Base-by-base conservation (phyloP, 2,888 invertebrate genomes). In the Magallana nippona region DNA sequence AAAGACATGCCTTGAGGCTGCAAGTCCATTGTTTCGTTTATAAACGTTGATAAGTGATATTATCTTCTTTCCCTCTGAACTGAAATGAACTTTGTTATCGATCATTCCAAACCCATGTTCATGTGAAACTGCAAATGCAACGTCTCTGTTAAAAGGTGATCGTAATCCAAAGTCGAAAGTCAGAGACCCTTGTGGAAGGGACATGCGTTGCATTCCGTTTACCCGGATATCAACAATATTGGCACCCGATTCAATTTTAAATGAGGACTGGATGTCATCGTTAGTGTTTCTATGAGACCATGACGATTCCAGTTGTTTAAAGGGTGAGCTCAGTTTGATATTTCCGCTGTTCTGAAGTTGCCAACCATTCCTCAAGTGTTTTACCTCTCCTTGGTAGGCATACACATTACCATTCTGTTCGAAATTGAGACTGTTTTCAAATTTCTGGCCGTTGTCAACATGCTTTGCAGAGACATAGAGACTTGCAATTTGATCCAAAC, bases 241-340 rank as follows among this genome's bases (percentile, higher is more conserved):
- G n/a, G 85, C 87, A 10, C 84, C 88, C 84, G 88, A 88, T 8
- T 86, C 85, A 2, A 87, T 84, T 32, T 87, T 87, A 0, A 89
- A 27, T 15, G 82, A 77, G 2, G 90, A 84, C 55, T 81, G 84
- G 32, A 91, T 84, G 78, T 88, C 85, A 22, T 82, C 84, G 0
- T 79, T 78, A 10, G 88, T 85, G 81, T 87, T 88, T 11, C 81
- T 83, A 83, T 91, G 91, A 77, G 87, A 79, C 92, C 92, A 92
- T 8, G 58, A 87, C 11, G 88, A 83, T 55, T 78, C 82, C 11
- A 90, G 55, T 10, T 79, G 83, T n/a, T 87, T 85, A 58, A 84
- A 79, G 81, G 91, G 91, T 17, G 87, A 84, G n/a, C 57, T 78
- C 1, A 92, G n/a, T 0, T 15, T 83, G 10, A 92, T 62, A 11